Conservation (phyloP, 2,888 invertebrate genomes). For the Caenorhabditis wallacei region DNA sequence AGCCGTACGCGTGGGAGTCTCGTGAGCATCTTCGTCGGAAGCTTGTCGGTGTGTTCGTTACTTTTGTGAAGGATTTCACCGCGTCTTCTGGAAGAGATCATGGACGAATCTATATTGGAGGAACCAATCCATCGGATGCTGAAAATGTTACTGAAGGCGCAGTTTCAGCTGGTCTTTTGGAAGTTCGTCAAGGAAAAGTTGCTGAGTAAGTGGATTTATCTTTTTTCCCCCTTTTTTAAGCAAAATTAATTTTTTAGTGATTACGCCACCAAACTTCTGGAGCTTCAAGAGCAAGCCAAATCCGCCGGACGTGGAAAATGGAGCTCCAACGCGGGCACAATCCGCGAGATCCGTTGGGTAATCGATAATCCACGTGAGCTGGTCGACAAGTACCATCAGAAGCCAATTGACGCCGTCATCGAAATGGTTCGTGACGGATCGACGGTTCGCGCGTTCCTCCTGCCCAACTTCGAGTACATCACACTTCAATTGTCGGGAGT, state of each 20-base stretch:
- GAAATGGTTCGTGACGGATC: slow-evolving; percentile 98
- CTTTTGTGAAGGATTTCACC: slow-evolving; percentile 90
- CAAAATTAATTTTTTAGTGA: slow-evolving; percentile 83
- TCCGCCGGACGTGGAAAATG: slow-evolving; percentile 90
- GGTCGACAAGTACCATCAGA: slow-evolving; percentile 91
- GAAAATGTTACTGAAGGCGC: slow-evolving; percentile 93
- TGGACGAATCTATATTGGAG: slow-evolving; percentile 85
- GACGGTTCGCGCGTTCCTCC: slow-evolving; percentile 92
- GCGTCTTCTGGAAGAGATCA: slow-evolving; percentile 92
- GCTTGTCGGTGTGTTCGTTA: slow-evolving; percentile 89
- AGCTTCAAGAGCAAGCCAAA: slow-evolving; percentile 93
- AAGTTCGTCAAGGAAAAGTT: slow-evolving; percentile 86
- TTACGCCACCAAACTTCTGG: slow-evolving; percentile 86
- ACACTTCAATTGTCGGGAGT: slow-evolving; percentile 97
- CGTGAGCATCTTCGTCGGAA: slow-evolving; percentile 95
- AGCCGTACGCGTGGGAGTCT: slow-evolving; percentile 97
- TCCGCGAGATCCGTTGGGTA: slow-evolving; percentile 87
- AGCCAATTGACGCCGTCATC: slow-evolving; percentile 92
- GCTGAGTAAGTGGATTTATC: slow-evolving; percentile 76
- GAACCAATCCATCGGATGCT: slow-evolving; percentile 85
- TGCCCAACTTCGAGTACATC: slow-evolving; percentile 93
- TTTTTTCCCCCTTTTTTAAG: background rate
- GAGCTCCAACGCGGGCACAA: slow-evolving; percentile 74
- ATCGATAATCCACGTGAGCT: slow-evolving; percentile 91
- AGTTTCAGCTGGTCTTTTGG: slow-evolving; percentile 92